A percentile compares a stretch with the other conserved stretches of the same genome.
Evolutionary conservation across 2,113 vertebrate genomes (phyloP).

Genomic region (Oostethus manadensis): DNA sequence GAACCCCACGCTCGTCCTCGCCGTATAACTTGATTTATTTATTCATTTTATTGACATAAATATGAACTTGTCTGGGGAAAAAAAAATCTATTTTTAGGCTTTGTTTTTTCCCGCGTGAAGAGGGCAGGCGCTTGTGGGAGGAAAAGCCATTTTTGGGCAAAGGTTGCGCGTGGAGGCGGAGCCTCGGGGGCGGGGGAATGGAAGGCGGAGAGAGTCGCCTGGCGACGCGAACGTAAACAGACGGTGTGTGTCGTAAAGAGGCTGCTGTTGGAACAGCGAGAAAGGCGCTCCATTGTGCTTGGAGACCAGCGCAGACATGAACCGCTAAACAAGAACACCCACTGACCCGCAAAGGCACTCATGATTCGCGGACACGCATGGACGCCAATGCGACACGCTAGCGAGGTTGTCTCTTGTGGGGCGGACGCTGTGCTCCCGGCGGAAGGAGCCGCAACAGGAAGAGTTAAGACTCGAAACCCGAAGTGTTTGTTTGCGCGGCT

Average conservation of each 20-base stretch:
- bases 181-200: slow-evolving; percentile 35
- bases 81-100: too few relatives aligned
- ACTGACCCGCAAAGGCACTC: slow-evolving; percentile 16
- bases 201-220: slow-evolving; percentile 51
- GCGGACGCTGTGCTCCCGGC: slow-evolving; percentile 33
- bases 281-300: slow-evolving; percentile 67
- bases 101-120: not conserved
- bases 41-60: not conserved
- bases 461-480: slow-evolving; percentile 64
- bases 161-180: slow-evolving; percentile 30
- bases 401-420: slow-evolving; percentile 23
- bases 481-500: slow-evolving; percentile 70
- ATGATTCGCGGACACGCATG: slow-evolving; percentile 20
- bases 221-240: slow-evolving; percentile 66
- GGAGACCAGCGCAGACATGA: slow-evolving; percentile 20
- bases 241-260: slow-evolving; percentile 58
- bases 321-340: slow-evolving; percentile 25
- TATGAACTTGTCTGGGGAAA: not conserved
- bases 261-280: slow-evolving; percentile 65
- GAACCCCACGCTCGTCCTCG: not conserved
- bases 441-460: slow-evolving; percentile 49
- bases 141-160: slow-evolving; percentile 21
- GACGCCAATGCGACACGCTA: slow-evolving; percentile 16
- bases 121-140: not conserved
- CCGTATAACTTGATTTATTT: not conserved